These are phyloP conservation scores for Silurus meridionalis DNA, from an alignment of 2,113 vertebrate genomes.

Conservation along the genomic window DNA sequence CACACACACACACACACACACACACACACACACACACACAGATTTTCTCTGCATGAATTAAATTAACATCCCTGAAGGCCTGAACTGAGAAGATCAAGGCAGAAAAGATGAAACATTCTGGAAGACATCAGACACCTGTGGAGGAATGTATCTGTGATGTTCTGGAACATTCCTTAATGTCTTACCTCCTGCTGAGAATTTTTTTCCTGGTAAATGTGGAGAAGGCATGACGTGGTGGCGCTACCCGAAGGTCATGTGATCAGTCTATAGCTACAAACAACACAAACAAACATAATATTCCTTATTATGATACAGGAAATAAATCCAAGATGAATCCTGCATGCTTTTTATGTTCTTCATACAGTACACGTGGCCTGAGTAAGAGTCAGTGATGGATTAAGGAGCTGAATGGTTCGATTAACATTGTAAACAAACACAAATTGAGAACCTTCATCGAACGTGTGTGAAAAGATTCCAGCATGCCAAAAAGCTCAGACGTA, in stretches of 20 bases:
- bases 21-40: constrained; percentile 9
- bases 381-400: no score
- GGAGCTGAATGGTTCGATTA: neutral
- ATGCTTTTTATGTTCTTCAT: no score
- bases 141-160: neutral
- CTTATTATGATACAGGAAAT: neutral
- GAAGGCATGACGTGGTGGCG: neutral
- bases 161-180: neutral
- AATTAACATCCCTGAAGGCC: constrained; percentile 25
- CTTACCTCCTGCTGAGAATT: neutral
- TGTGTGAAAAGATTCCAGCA: constrained; percentile 11
- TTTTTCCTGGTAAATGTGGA: neutral
- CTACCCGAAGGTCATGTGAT: neutral
- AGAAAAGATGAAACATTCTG: constrained; percentile 21
- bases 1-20: constrained; percentile 1
- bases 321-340: neutral
- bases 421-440: constrained; percentile 9
- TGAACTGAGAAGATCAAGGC: constrained; percentile 1
- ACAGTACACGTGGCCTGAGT: no score
- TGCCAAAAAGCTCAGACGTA: constrained; percentile 10
- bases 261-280: neutral
- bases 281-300: neutral
- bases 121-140: constrained; percentile 22
- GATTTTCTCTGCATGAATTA: constrained; percentile 16
- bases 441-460: constrained; percentile 4